Evolutionary conservation across 2,888 invertebrate genomes (phyloP), one percentile per base, ranked within the genome.

Genomic region (Micoletzkya japonica): DNA sequence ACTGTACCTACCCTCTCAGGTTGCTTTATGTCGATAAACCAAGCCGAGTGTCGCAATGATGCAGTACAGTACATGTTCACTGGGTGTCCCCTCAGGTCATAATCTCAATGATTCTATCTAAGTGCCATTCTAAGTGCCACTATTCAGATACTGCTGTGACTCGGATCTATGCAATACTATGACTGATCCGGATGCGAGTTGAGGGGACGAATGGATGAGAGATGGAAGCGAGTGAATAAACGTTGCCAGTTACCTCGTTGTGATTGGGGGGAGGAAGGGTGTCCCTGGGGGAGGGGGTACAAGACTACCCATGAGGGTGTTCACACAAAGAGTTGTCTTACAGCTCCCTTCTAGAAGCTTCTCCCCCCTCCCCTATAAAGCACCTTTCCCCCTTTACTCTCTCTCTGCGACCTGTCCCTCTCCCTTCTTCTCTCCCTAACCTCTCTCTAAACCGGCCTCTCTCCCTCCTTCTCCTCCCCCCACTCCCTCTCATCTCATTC

Each of bases 381-480:
- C 6, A 50, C 63, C 32, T 7, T 34, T 34, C 58, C 44, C 20
- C 50, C 34, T 50, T 20, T 44, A 44, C 20, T 44, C 26, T 24
- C 17, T 50, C 30, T 26, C 20, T 26, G 49, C 32, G 50, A 63
- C 63, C 63, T 44, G 63, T 34, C 44, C 30, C 60, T 44, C 60
- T 60, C 49, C 50, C n/a, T 28, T n/a, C n/a, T 50, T 37, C n/a
- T 24, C 37, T 26, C 10, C 10, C 32, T 59, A n/a, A 10, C 20
- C 63, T 50, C 63, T 50, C 44, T 28, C 44, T 50, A 63, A 63
- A 63, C 63, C 63, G 63, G 63, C 49, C 44, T 44, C 60, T 44
- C 60, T 60, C 49, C 50, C n/a, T 28, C 10, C n/a, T 50, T 37
- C n/a, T 24, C 37, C 36, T n/a, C 10, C 32, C 37, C 54, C 66